phyloP scores from a whole-genome alignment of 2,888 invertebrate species.

The Camptogramma bilineatum region DNA sequence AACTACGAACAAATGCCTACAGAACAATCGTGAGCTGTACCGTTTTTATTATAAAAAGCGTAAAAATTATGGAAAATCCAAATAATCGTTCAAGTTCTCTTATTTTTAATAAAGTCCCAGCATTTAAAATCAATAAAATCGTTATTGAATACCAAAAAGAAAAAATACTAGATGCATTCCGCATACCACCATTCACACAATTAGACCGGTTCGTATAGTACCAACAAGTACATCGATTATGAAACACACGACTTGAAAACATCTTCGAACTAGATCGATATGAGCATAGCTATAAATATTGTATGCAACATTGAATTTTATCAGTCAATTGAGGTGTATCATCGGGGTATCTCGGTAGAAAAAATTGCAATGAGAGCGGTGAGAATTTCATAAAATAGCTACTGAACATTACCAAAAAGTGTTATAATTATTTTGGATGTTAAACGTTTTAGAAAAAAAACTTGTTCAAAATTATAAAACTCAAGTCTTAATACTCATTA shows the following conservation, averaged over 20 bases:
- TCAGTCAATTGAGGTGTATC: conserved; percentile 66
- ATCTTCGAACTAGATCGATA: conserved; percentile 71
- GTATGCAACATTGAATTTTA: conserved; percentile 60
- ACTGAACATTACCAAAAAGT: too few relatives aligned
- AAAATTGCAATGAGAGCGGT: conserved; percentile 71
- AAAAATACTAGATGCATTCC: conserved; percentile 8
- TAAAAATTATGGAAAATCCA: too few relatives aligned
- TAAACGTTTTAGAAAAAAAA: background rate
- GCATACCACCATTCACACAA: conserved; percentile 67
- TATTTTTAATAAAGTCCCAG: too few relatives aligned
- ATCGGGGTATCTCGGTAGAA: conserved; percentile 50
- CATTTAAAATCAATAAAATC: background rate
- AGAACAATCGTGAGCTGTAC: too few relatives aligned
- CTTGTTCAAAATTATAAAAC: too few relatives aligned
- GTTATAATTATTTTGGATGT: too few relatives aligned
- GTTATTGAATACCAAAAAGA: background rate
- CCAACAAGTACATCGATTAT: conserved; percentile 57
- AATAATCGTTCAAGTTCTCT: too few relatives aligned
- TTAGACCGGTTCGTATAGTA: conserved; percentile 69
- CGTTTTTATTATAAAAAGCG: too few relatives aligned
- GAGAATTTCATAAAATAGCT: conserved; percentile 35
- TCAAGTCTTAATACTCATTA: too few relatives aligned
- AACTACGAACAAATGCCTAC: too few relatives aligned
- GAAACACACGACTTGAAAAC: conserved; percentile 67
- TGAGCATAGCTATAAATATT: conserved; percentile 74